A percentile compares a stretch with the other conserved stretches of the same genome.
Conservation (phyloP, 1,140 invertebrate genomes). For the Acromyrmex heyeri region DNA sequence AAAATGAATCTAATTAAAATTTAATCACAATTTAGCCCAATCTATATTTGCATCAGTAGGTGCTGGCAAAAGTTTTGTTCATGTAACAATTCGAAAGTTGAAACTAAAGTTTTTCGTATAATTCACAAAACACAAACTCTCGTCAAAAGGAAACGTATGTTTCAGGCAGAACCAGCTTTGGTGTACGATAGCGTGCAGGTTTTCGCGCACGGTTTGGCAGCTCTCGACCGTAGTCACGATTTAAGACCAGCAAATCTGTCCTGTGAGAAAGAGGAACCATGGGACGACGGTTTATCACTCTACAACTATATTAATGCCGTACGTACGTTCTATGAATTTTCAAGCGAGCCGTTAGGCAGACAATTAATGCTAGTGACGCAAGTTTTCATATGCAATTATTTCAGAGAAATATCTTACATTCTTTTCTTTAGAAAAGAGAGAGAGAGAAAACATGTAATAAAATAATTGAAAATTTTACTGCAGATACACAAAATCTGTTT, state of each 20-base stretch:
- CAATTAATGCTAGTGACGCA: background rate
- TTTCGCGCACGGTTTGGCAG: constrained; percentile 93
- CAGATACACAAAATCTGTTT: background rate
- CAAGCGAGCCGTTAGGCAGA: background rate
- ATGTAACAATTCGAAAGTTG: background rate
- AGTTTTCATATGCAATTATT: background rate
- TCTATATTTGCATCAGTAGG: background rate
- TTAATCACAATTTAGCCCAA: constrained; percentile 17
- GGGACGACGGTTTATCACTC: constrained; percentile 94
- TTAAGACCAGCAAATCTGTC: constrained; percentile 92
- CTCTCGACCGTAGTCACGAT: constrained; percentile 90
- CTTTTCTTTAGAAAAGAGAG: background rate
- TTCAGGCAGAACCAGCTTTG: constrained; percentile 96
- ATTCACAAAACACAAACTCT: constrained; percentile 18
- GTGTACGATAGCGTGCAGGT: constrained; percentile 97
- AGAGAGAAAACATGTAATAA: background rate
- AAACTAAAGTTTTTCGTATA: background rate
- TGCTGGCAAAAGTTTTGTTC: background rate
- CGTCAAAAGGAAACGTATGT: constrained; percentile 76
- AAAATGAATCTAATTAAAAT: constrained; percentile 36
- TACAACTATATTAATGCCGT: constrained; percentile 97
- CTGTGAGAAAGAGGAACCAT: constrained; percentile 93
- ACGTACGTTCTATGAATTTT: constrained; percentile 81
- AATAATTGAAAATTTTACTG: background rate
- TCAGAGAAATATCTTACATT: background rate